phyloP scores from a whole-genome alignment of 2,113 vertebrate genomes.

The Toxotes chatareus region DNA sequence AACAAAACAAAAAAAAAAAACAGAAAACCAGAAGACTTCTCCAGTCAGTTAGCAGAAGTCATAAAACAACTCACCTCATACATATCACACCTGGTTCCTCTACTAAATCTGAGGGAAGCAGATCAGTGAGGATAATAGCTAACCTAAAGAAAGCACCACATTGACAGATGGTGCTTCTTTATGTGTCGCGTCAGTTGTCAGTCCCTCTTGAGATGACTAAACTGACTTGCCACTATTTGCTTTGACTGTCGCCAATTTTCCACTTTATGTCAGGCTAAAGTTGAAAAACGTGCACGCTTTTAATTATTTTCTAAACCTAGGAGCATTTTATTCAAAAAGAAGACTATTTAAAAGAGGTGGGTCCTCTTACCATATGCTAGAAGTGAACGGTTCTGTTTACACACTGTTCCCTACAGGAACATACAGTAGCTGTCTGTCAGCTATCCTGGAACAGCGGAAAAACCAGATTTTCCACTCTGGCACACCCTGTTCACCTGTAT shows the following conservation, averaged over 20 bases:
- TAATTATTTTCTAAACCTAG: not conserved
- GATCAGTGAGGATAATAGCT: constrained; percentile 15
- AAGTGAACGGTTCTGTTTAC: constrained; percentile 45
- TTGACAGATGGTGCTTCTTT: not conserved
- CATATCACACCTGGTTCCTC: not conserved
- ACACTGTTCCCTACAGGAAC: constrained; percentile 1
- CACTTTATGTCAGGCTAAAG: not conserved
- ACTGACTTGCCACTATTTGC: not conserved
- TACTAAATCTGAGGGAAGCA: not conserved
- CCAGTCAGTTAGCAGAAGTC: not conserved
- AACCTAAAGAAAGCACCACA: not conserved
- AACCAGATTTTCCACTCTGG: constrained; percentile 71
- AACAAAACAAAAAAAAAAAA: constrained; percentile 2
- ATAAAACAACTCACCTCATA: not conserved
- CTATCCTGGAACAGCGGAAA: constrained; percentile 31
- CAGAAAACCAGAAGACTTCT: constrained; percentile 13
- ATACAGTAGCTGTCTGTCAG: not conserved
- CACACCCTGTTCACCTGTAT: constrained; percentile 56
- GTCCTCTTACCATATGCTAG: not conserved
- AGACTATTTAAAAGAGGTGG: not conserved
- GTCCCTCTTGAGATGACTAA: not conserved
- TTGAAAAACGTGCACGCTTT: not conserved
- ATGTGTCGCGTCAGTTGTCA: not conserved
- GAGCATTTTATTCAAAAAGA: not conserved
- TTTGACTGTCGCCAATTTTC: not conserved